Evolutionary conservation across 2,888 invertebrate species (phyloP), one percentile per base, ranked within the genome.

Genomic region (Heliothis peltigera): DNA sequence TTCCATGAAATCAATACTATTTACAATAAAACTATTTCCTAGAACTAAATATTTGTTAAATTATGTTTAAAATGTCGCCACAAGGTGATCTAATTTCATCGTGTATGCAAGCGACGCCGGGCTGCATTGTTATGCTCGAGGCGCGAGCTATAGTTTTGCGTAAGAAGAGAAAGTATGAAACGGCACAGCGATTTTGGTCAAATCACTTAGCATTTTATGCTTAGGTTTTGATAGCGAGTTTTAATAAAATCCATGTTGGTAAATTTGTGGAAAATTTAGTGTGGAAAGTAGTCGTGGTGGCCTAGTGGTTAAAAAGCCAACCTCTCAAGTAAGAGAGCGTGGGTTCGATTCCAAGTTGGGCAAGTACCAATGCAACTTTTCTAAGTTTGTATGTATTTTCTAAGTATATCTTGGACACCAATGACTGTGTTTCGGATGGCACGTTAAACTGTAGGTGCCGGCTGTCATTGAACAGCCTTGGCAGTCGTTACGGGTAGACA

Each of bases 131-230:
- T 56, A 84, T 84, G 81, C 84, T 79, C 73, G 70, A 80, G 66
- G 74, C 75, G 68, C 51, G 39, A 47, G 89, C 85, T 81, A 78
- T 81, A 89, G 71, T 87, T 89, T 89, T 89, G 88, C 89, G 89
- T 88, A 89, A 67, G 80, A 47, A 61, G 75, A 42, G 79, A 78
- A 78, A 78, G 79, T 78, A 7, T 19, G 18, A 22, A 43, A 51
- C 60, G 68, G 53, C 44, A 65, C 42, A 65, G 46, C 42, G 48
- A 55, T 75, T 70, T 76, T 48, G 59, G 76, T 78, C 58, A 55
- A 70, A 62, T 53, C 64, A 60, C 64, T 73, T 32, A 8, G 5
- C 32, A 15, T 61, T 51, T 17, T 39, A 49, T 52, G 17, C 15
- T n/a, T 15, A 12, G 12, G 19, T 46, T 21, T 22, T 19, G 10